Evolutionary conservation across 2,888 invertebrate species (phyloP), one percentile per base, ranked within the genome.

Genomic region (Ennomos erosarius): DNA sequence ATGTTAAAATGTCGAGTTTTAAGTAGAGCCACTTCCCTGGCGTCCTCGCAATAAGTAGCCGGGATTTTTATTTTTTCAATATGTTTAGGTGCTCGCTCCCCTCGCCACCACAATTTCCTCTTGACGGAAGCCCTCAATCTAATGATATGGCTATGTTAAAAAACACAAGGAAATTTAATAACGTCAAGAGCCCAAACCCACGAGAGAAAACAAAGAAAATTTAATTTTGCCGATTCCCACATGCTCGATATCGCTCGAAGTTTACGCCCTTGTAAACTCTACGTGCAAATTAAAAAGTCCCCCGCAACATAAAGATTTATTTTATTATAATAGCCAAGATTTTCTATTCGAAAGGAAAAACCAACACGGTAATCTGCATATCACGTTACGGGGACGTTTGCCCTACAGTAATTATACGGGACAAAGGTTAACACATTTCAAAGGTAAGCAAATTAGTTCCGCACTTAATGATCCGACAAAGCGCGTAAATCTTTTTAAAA

Each of bases 91-190:
- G 88, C 74, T 79, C 82, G 79, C 82, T 86, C 88, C 90, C 89
- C 88, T 89, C 87, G 85, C 81, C 79, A 81, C 89, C 90, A 88
- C 91, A 91, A 91, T 90, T 92, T 91, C 90, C 90, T 92, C 89
- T 90, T 90, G 90, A 90, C 90, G 90, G 92, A 90, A 92, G 83
- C 91, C 90, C 92, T 91, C 92, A 90, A 92, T 92, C 92, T 92
- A 92, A 92, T 92, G 92, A 92, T 92, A 92, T 90, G 89, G 88
- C 89, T 89, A 90, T 88, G 92, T 92, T 92, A 92, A 92, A 92
- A 92, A 92, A 92, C 91, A 92, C 91, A 90, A 90, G 92, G 90
- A 92, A 92, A 92, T 92, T 92, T 92, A 92, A 92, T 92, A 92
- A 92, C 90, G 88, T 82, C 83, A 81, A 83, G 81, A 82, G 82